A percentile compares a stretch with the other conserved stretches of the same genome.
Conservation (phyloP, 1,140 invertebrate species). For the Apis dorsata region DNA sequence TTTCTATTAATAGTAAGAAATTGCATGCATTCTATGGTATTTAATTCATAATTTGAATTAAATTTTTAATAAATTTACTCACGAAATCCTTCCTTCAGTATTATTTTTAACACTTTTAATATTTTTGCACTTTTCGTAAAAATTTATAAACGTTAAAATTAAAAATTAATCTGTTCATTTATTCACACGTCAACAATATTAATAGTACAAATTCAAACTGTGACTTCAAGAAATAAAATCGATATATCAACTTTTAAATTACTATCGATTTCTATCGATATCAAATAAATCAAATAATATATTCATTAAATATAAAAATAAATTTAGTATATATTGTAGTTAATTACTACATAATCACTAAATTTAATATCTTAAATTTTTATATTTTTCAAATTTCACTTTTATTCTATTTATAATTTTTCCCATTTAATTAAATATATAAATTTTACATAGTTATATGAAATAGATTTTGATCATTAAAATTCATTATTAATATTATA, state of each 20-base stretch:
- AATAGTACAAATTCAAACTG: background rate
- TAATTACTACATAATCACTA: background rate
- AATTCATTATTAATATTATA: background rate
- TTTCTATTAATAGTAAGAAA: background rate
- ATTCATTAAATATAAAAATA: background rate
- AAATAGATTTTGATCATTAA: background rate
- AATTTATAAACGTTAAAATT: background rate
- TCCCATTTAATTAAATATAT: background rate
- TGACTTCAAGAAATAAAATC: background rate
- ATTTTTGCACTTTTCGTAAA: background rate
- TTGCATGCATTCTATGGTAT: background rate
- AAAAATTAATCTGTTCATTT: background rate
- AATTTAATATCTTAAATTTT: background rate
- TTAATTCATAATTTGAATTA: background rate
- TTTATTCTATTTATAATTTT: background rate
- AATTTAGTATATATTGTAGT: background rate
- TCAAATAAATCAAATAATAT: background rate
- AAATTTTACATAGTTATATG: background rate
- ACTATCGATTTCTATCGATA: background rate
- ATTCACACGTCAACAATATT: background rate
- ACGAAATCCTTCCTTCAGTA: background rate
- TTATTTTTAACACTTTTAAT: too few species aligned
- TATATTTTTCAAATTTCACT: background rate
- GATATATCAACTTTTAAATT: constrained; percentile 6
- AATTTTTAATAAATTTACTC: background rate